Evolutionary conservation across 2,113 vertebrate species (phyloP).

Genomic region (Cottus gobio): DNA sequence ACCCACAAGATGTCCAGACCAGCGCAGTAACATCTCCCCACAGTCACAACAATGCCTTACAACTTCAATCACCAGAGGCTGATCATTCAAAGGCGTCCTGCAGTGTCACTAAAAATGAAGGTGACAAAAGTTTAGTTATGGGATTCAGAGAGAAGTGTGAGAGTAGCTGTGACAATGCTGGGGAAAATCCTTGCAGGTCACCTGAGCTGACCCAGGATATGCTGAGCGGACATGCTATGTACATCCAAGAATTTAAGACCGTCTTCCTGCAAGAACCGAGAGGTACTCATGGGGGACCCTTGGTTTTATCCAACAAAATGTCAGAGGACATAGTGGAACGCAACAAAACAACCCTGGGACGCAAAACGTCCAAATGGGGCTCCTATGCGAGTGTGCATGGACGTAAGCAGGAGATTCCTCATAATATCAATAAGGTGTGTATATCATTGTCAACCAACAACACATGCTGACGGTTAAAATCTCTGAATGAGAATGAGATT

Average conservation of each 20-base stretch:
- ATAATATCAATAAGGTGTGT: conserved; percentile 79
- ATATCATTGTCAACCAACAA: neutral
- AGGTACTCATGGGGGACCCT: neutral
- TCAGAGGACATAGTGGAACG: conserved; percentile 85
- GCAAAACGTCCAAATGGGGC: conserved; percentile 65
- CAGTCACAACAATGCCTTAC: neutral
- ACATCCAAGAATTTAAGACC: conserved; percentile 9
- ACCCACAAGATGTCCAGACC: conserved; percentile 35
- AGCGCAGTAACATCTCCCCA: neutral
- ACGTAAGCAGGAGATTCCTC: conserved; percentile 71
- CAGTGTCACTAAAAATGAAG: conserved; percentile 5
- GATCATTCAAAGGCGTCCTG: neutral
- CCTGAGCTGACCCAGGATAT: conserved; percentile 3
- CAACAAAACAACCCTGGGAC: conserved; percentile 90
- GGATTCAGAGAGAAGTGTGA: neutral
- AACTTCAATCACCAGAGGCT: neutral
- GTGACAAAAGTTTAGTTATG: neutral
- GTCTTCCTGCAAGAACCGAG: neutral
- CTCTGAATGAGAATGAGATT: neutral
- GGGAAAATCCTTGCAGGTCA: conserved; percentile 1
- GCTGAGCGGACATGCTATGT: neutral
- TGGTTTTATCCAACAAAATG: conserved; percentile 27
- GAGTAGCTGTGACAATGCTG: neutral
- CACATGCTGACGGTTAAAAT: neutral
- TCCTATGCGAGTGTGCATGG: conserved; percentile 86